Conservation (phyloP, 2,113 vertebrate genomes). For the Odontophorus gujanensis region DNA sequence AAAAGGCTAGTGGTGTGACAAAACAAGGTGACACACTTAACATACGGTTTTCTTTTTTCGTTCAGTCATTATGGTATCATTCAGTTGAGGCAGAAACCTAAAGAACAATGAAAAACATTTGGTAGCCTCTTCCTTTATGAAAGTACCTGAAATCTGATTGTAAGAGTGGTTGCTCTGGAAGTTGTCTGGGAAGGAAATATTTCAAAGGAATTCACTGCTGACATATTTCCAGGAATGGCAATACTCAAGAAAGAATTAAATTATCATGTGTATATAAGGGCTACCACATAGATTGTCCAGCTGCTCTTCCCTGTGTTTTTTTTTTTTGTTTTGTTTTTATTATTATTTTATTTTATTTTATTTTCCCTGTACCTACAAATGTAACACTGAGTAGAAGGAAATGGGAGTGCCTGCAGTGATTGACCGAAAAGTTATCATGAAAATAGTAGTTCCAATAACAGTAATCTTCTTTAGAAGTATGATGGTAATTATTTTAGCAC, state of each 20-base stretch:
- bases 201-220: neutral
- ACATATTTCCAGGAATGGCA: neutral
- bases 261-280: rapidly evolving
- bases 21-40: neutral
- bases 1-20: neutral
- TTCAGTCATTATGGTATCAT: neutral
- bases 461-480: neutral
- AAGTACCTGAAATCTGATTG: neutral
- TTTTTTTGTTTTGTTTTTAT: too few relatives aligned
- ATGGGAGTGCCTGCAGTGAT: neutral
- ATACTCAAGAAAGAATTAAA: neutral
- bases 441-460: neutral
- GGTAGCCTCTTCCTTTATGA: neutral
- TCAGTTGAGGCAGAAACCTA: neutral
- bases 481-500: neutral
- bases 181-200: neutral
- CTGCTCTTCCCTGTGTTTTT: neutral
- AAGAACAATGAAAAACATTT: neutral
- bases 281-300: neutral
- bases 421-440: neutral
- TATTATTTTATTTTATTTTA: too few relatives aligned
- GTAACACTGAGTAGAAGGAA: neutral
- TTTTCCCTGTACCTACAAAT: neutral
- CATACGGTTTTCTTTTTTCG: neutral
- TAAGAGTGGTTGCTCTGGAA: neutral